Conservation (phyloP, 37 sponge, comb jelly and placozoan species). For the Chondrilla cf. caribensis region DNA sequence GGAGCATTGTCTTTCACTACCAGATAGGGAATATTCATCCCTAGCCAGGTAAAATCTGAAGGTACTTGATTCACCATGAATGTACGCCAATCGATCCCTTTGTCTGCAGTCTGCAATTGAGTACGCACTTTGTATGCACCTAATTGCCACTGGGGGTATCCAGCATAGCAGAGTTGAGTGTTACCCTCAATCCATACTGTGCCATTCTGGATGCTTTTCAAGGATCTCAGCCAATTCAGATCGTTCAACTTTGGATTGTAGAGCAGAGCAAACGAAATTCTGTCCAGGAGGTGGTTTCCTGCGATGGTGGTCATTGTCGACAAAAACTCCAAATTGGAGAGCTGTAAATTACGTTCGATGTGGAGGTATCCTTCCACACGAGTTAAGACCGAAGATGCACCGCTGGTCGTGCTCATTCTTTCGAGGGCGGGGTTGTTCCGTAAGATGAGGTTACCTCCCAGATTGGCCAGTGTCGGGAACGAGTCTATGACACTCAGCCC, state of each 20-base stretch:
- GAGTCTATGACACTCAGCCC: slow-evolving; percentile 25
- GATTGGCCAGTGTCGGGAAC: background rate
- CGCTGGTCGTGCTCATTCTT: background rate
- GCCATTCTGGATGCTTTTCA: slow-evolving; percentile 34
- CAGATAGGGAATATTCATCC: slow-evolving; percentile 46
- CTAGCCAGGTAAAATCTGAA: slow-evolving; percentile 63
- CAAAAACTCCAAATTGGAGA: slow-evolving; percentile 27
- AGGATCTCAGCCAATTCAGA: slow-evolving; percentile 16
- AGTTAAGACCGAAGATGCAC: background rate
- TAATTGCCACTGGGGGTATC: slow-evolving; percentile 59
- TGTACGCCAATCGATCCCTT: slow-evolving; percentile 73
- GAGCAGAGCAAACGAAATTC: slow-evolving; percentile 36
- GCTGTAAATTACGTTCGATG: slow-evolving; percentile 43
- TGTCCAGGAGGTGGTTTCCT: slow-evolving; percentile 27
- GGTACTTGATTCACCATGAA: background rate
- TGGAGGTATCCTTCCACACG: slow-evolving; percentile 29
- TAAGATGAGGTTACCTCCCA: slow-evolving; percentile 36
- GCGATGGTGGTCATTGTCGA: slow-evolving; percentile 4
- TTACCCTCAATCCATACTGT: slow-evolving; percentile 75
- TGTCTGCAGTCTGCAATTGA: slow-evolving; percentile 23
- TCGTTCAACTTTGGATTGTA: slow-evolving; percentile 42
- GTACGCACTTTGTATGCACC: slow-evolving; percentile 1
- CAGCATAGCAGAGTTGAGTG: slow-evolving; percentile 69
- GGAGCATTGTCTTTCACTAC: slow-evolving; percentile 64
- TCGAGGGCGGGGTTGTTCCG: slow-evolving; percentile 33